Evolutionary conservation across 2,888 invertebrate genomes (phyloP), one percentile per base, ranked within the genome.

Genomic region (Synanthedon andrenaeformis): DNA sequence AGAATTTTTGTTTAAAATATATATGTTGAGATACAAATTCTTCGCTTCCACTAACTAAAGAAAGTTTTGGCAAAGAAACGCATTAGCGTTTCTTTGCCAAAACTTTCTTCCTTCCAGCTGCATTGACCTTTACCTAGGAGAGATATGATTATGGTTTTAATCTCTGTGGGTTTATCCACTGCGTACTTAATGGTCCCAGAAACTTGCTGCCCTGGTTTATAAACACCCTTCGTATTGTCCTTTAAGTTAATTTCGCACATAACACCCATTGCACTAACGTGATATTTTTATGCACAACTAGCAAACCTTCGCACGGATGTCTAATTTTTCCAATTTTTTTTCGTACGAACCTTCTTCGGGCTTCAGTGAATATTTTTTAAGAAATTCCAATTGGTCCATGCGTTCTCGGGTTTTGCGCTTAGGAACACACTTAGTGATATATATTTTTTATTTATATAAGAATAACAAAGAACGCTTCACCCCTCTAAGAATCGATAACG

Each of bases 161-260:
- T 65, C 48, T 56, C 60, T 13, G 57, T 59, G 0, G 62, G 59
- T 52, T 65, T 58, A 11, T 64, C 63, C 3, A 69, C n/a, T 8
- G 60, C 14, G 53, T 65, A 71, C 51, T 56, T 65, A 6, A 70
- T 59, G 10, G 54, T 42, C 35, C 71, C 71, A 6, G 45, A 54
- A 3, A 71, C 60, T 6, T 56, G 13, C 41, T 55, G 52, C 4
- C 68, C 69, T 1, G 65, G 58, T 23, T 54, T 53, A 45, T 63
- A 62, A 1, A 55, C 57, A 10, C 60, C 62, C 11, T 57, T 59
- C 41, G 52, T 51, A 41, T 59, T 60, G 42, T 54, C 57, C 17
- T 58, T 52, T 19, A 71, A 58, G 1, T 61, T 52, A 49, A 71
- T 71, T 51, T 71, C 58, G 56, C 70, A 65, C 3, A 52, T 51